Conservation (phyloP, 2,797 vertebrate species). For the Mergus octosetaceus region DNA sequence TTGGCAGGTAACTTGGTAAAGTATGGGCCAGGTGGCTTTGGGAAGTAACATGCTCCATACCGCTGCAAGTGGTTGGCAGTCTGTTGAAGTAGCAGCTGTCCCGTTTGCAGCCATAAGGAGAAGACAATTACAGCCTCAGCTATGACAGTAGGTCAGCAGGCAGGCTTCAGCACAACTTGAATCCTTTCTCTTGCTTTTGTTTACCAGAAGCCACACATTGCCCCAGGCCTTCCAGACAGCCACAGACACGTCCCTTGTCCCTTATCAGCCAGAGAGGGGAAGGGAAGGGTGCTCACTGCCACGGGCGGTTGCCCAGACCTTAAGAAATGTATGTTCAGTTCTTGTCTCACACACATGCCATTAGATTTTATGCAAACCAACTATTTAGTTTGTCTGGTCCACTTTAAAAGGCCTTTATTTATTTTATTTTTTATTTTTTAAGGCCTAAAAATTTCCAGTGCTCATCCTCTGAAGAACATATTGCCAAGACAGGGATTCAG, state of each 20-base stretch:
- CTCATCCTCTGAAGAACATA: background rate
- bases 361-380: background rate
- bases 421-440: background rate
- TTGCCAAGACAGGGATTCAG: background rate
- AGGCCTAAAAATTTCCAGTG: background rate
- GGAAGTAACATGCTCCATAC: background rate
- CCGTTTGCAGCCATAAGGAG: background rate
- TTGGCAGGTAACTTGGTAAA: background rate
- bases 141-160: background rate
- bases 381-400: background rate
- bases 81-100: conserved; percentile 38
- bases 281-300: background rate
- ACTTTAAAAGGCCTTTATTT: background rate
- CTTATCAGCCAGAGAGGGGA: background rate
- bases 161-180: background rate
- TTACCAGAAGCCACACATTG: background rate
- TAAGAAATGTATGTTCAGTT: background rate
- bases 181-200: background rate
- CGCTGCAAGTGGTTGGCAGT: background rate
- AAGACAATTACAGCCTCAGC: background rate
- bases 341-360: background rate
- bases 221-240: background rate
- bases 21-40: background rate
- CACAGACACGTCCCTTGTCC: background rate
- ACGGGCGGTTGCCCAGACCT: background rate